phyloP scores from a whole-genome alignment of 2,113 vertebrate species.

The Phylloscopus whistleri region DNA sequence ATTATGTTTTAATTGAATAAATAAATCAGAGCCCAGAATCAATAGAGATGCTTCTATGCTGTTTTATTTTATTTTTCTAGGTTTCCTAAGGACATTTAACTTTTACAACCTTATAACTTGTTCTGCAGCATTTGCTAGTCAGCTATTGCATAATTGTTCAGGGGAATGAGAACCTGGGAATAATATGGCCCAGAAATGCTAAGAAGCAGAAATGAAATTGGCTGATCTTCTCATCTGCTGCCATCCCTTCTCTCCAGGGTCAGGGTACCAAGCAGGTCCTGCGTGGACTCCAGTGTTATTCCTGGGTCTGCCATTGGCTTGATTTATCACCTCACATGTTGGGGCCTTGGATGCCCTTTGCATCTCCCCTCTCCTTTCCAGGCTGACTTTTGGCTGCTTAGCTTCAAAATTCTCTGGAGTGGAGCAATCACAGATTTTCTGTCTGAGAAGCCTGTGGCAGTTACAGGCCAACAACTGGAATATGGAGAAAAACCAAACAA shows the following conservation, averaged over 20 bases:
- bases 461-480: neutral
- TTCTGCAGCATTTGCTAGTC: constrained; percentile 41
- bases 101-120: constrained; percentile 49
- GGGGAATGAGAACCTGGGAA: constrained; percentile 45
- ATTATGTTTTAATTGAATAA: constrained; percentile 57
- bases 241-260: neutral
- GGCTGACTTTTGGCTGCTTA: neutral
- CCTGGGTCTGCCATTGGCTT: neutral
- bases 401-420: neutral
- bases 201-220: constrained; percentile 41
- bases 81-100: constrained; percentile 61
- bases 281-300: neutral
- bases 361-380: neutral
- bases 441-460: neutral
- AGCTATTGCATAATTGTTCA: constrained; percentile 49
- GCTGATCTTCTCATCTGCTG: neutral
- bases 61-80: constrained; percentile 38
- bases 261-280: neutral
- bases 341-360: neutral
- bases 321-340: neutral
- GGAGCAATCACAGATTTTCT: neutral
- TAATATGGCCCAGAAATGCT: constrained; percentile 55
- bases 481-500: neutral
- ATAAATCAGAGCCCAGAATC: constrained; percentile 38
- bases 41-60: constrained; percentile 25